phyloP scores from a whole-genome alignment of 2,797 vertebrate genomes.

The Luscinia luscinia region DNA sequence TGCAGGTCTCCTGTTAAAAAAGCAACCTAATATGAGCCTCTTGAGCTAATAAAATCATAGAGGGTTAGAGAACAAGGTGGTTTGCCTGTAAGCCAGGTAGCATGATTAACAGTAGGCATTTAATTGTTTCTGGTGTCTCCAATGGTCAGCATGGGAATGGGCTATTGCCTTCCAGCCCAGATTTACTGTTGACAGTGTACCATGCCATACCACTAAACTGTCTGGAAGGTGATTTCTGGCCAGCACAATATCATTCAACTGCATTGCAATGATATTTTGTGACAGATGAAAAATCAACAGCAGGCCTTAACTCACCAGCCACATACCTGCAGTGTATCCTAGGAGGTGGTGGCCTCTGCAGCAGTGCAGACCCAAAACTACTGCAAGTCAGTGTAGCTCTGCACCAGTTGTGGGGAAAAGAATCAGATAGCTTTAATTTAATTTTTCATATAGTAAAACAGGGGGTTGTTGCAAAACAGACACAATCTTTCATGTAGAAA shows the following conservation, averaged over 20 bases:
- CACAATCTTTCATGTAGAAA: not conserved
- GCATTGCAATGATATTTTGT: constrained; percentile 18
- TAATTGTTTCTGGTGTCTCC: constrained; percentile 52
- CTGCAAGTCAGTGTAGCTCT: not conserved
- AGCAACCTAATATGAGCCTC: not conserved
- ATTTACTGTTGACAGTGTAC: constrained; percentile 26
- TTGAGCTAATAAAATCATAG: not conserved
- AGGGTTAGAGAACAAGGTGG: constrained; percentile 28
- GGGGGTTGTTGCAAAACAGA: not conserved
- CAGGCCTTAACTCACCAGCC: not conserved
- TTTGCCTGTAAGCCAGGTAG: constrained; percentile 25
- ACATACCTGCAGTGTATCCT: not conserved
- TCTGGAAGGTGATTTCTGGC: constrained; percentile 50
- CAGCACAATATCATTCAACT: not conserved
- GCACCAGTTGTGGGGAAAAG: not conserved
- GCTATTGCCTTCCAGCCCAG: constrained; percentile 21
- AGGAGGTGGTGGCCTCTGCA: not conserved
- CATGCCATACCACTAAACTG: constrained; percentile 28
- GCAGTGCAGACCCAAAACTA: not conserved
- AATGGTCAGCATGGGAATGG: not conserved
- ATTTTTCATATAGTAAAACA: not conserved
- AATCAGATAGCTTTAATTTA: not conserved
- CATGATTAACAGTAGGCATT: constrained; percentile 25
- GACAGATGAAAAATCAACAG: not conserved
- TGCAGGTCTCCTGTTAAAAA: not conserved